Evolutionary conservation across 1,140 invertebrate species (phyloP).

Genomic region (Lamellibrachia luymesi): DNA sequence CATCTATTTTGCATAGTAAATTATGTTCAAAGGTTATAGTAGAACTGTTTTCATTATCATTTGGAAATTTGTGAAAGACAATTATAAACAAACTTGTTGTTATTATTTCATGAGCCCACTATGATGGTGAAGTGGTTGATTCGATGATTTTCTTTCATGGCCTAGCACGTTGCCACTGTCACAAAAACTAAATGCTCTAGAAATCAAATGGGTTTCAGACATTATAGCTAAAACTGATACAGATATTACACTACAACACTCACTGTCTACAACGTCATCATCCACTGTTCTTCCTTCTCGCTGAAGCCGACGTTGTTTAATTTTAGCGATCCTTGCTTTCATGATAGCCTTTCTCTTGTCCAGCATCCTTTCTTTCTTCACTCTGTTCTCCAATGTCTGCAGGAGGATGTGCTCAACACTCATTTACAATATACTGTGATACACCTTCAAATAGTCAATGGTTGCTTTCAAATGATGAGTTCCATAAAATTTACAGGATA

Average conservation of each 20-base stretch:
- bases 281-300: constrained; percentile 62
- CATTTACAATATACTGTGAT: not conserved
- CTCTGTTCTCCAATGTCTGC: constrained; percentile 64
- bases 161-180: no score
- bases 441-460: not conserved
- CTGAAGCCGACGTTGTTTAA: constrained; percentile 73
- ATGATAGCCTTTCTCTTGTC: constrained; percentile 70
- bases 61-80: not conserved
- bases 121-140: no score
- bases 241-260: not conserved
- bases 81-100: not conserved
- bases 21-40: no score
- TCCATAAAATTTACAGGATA: not conserved
- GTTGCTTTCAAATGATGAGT: not conserved
- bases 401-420: not conserved
- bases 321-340: constrained; percentile 73
- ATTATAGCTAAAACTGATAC: no score
- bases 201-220: no score
- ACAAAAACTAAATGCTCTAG: no score
- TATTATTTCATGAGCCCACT: not conserved
- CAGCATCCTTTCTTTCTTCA: constrained; percentile 66
- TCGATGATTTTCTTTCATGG: not conserved
- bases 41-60: not conserved
- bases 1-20: no score
- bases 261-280: not conserved